These are phyloP conservation scores for Seriola dumerili DNA, from an alignment of 2,113 vertebrate species.

Conservation along the genomic window DNA sequence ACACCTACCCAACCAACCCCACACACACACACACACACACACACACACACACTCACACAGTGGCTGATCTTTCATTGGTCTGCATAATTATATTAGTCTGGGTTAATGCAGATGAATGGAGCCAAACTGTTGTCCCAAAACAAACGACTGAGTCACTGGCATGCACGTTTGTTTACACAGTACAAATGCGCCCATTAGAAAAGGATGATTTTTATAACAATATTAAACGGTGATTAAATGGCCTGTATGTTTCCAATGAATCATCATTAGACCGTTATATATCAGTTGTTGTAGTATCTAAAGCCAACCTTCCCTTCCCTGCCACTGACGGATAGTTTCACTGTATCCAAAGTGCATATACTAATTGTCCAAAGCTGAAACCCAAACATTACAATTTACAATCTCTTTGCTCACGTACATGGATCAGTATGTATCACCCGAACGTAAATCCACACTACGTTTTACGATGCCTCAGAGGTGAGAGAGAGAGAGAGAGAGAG, in stretches of 20 bases:
- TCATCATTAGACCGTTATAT: constrained; percentile 13
- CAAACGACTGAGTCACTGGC: constrained; percentile 44
- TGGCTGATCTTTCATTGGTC: constrained; percentile 28
- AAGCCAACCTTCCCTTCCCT: not conserved
- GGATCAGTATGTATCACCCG: too few relatives aligned
- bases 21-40: not conserved
- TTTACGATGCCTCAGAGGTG: too few relatives aligned
- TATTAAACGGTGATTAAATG: constrained; percentile 44
- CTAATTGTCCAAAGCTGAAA: not conserved
- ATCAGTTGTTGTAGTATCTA: not conserved
- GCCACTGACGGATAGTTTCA: constrained; percentile 2
- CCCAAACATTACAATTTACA: not conserved
- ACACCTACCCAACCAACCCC: not conserved
- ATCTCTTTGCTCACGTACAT: not conserved
- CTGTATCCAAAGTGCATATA: not conserved
- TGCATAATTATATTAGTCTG: constrained; percentile 44
- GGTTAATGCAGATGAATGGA: constrained; percentile 63
- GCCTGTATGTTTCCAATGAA: constrained; percentile 10
- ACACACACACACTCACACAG: not conserved
- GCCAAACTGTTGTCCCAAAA: constrained; percentile 50
- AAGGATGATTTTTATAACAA: constrained; percentile 12
- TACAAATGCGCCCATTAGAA: constrained; percentile 48
- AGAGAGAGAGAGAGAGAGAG: too few relatives aligned
- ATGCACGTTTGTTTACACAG: constrained; percentile 33
- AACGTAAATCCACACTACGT: too few relatives aligned